Base-by-base conservation (phyloP, 1,140 invertebrate genomes). In the Neodiprion lecontei region DNA sequence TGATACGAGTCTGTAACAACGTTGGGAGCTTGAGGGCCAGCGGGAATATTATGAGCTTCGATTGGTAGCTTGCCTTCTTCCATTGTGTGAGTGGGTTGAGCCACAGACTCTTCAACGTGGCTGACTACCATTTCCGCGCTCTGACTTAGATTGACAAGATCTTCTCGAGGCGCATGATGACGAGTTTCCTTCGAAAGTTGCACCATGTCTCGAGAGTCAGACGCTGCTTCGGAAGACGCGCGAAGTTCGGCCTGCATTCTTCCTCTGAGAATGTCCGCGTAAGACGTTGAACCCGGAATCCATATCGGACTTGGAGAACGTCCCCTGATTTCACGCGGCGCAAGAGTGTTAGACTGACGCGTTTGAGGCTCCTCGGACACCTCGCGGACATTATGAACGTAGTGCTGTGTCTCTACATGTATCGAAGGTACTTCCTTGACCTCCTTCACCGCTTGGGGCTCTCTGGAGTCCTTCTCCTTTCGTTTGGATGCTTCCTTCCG, bases 241-340 rank as follows among this genome's bases (percentile, higher is more conserved):
- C 81, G 79, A 3, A 81, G 81, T 50, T 77, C 76, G 3, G 73
- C 73, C 3, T 82, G 82, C 48, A 80, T 78, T 69, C 86, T 83
- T 68, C 94, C 94, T 70, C 91, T 90, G 10, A 95, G 89, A 74
- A 96, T 93, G 84, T 95, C 94, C 8, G 94, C 94, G 83, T 95
- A 95, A 48, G 94, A 91, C 12, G 92, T 91, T 11, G 92, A 92
- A 48, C 93, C 94, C 0, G 92, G 92, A 9, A 88, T 81, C 93
- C 93, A 95, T 76, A 94, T 91, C 14, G 93, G 94, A 85, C 93
- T 94, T 12, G 90, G 90, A 4, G 93, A 94, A 76, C 93, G 87
- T 17, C 84, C 84, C 75, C 90, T 84, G 48, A 50, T 78, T 49
- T 89, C 83, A 0, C 69, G 70, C 0, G 86, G 83, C 4, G 81